A percentile compares a stretch with the other conserved stretches of the same genome.
Conservation (phyloP, 2,888 invertebrate species). For the Dryobotodes eremita region DNA sequence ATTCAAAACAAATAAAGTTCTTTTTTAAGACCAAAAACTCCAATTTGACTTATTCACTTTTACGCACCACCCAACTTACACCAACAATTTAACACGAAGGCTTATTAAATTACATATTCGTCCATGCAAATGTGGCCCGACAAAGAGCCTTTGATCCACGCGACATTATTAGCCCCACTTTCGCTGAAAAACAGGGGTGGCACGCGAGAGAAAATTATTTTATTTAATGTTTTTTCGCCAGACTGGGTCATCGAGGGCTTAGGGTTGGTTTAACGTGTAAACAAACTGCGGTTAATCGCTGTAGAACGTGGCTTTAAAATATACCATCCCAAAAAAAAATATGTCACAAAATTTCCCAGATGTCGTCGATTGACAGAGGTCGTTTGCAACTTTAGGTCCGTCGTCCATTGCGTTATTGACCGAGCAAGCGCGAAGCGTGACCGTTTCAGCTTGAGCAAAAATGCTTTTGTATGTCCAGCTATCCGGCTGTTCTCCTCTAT, state of each 20-base stretch:
- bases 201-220: background rate
- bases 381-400: background rate
- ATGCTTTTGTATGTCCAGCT: no score
- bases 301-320: background rate
- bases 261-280: background rate
- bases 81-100: constrained; percentile 42
- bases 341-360: background rate
- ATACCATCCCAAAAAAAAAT: background rate
- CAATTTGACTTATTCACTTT: background rate
- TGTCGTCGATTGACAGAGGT: background rate
- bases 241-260: background rate
- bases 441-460: no score
- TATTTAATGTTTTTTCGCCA: background rate
- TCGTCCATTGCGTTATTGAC: no score
- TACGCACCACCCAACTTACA: constrained; percentile 20
- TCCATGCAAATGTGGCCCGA: constrained; percentile 59
- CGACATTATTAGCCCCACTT: constrained; percentile 61
- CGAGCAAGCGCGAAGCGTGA: no score
- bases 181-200: constrained; percentile 49
- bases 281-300: no score
- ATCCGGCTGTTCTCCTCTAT: no score
- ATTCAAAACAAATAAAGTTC: background rate
- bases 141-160: constrained; percentile 65
- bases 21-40: background rate
- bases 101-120: constrained; percentile 66